phyloP scores from a whole-genome alignment of 2,113 vertebrate species.

The Rostratula benghalensis region DNA sequence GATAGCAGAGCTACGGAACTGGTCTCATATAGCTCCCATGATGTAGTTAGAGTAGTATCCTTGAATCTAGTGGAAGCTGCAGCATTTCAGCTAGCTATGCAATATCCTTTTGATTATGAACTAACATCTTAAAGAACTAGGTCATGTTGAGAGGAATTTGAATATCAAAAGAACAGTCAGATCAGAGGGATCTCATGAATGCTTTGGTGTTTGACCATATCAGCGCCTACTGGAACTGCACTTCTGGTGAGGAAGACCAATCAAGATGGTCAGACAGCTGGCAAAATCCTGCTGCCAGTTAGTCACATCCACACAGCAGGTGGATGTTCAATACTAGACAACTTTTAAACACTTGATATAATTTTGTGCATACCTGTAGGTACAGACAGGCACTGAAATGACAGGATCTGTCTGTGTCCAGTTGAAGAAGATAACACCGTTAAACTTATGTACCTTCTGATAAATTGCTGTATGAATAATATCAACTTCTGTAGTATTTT shows the following conservation, averaged over 20 bases:
- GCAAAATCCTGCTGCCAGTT: not conserved
- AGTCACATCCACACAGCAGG: not conserved
- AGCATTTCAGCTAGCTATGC: not conserved
- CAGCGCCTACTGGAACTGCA: not conserved
- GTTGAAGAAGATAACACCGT: not conserved
- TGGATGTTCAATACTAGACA: not conserved
- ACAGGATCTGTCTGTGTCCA: not conserved
- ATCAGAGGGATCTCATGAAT: not conserved
- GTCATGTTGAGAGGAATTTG: not conserved
- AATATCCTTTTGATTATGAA: not conserved
- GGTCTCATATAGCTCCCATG: not conserved
- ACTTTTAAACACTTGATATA: not conserved
- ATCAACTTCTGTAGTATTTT: not conserved
- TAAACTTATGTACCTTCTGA: not conserved
- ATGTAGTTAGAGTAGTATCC: not conserved
- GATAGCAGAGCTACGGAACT: not conserved
- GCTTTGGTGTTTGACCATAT: not conserved
- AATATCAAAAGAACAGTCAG: not conserved
- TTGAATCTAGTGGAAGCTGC: not conserved
- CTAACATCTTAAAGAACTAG: not conserved
- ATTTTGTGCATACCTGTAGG: not conserved
- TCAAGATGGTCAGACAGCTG: not conserved
- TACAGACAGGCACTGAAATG: not conserved
- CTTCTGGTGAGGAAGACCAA: not conserved
- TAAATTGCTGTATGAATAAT: not conserved